Evolutionary conservation across 2,888 invertebrate genomes (phyloP).

Genomic region (Erannis defoliaria): DNA sequence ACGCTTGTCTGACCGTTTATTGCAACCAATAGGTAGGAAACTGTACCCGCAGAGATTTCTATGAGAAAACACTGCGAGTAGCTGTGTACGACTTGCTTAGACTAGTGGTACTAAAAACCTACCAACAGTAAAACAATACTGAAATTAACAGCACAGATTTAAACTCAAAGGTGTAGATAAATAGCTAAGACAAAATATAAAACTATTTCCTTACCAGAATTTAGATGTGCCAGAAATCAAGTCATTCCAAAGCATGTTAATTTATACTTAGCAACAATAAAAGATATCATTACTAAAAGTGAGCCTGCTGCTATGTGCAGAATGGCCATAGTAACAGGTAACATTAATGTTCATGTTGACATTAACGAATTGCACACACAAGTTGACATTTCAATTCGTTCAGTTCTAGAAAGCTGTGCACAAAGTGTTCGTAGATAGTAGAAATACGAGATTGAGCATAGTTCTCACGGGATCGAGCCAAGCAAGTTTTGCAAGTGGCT

Average conservation of each 20-base stretch:
- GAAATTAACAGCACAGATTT: not conserved
- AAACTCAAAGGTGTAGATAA: not conserved
- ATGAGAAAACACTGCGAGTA: constrained; percentile 2
- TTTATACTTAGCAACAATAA: not conserved
- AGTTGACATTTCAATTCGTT: constrained; percentile 31
- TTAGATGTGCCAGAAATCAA: not conserved
- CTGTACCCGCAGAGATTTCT: constrained; percentile 30
- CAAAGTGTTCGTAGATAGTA: constrained; percentile 37
- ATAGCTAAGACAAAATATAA: not conserved
- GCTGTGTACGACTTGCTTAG: too few species aligned
- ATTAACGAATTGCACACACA: constrained; percentile 11
- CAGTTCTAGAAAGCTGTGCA: constrained; percentile 40
- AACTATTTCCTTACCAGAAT: too few species aligned
- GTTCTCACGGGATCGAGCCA: constrained; percentile 43
- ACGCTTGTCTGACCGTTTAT: constrained; percentile 44
- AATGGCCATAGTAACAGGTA: not conserved
- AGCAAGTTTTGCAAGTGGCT: constrained; percentile 42
- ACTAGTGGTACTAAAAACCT: not conserved
- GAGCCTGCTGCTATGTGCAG: not conserved
- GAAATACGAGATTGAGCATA: constrained; percentile 42
- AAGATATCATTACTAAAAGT: not conserved
- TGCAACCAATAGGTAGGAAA: constrained; percentile 53
- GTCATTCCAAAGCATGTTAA: not conserved
- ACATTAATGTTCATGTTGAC: not conserved
- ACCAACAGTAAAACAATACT: not conserved